Base-by-base conservation (phyloP, 2,113 vertebrate species). In the Percina caprodes region DNA sequence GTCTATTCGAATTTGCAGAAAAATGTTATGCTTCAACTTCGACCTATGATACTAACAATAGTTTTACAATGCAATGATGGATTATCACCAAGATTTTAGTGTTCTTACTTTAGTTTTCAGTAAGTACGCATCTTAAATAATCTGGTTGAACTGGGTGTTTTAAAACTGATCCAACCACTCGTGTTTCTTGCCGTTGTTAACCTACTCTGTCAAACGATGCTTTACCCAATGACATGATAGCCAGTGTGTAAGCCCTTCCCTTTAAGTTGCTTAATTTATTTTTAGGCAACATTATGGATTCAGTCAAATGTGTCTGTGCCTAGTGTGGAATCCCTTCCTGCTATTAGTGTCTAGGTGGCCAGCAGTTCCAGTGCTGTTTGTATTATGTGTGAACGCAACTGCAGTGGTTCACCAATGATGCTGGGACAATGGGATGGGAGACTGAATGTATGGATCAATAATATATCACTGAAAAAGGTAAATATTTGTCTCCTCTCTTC, bases 81-180 rank as follows among this genome's bases (percentile, higher is more conserved):
- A 23, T 55, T 69, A 24, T 52, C n/a, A n/a, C 24, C 3, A 9
- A 21, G 21, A 48, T 26, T 42, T 42, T 1, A 5, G 19, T 19
- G 24, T 21, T 33, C 24, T 51, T 46, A 48, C 23, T 26, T 26
- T 66, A 19, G 15, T 66, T 46, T 49, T 42, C 39, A 42, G 10
- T 42, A 42, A 11, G 48, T 49, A 49, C 18, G 16, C 23, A 1
- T 1, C 12, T 65, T 16, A 65, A 8, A 65, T 46, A 19, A 67
- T 67, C 46, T 49, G 45, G 63, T 67, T 49, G 16, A 21, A 49
- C 26, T 48, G 45, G 39, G 15, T 72, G 35, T 71, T 70, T 70
- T 39, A 19, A 8, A 30, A 1, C 26, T 6, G 30, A 54, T 63
- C 49, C 16, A 26, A 58, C 52, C 6, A 10, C 21, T 52, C 26